These are phyloP conservation scores for Lepidonotus clava DNA, from an alignment of 2,888 invertebrate species.

Conservation along the genomic window DNA sequence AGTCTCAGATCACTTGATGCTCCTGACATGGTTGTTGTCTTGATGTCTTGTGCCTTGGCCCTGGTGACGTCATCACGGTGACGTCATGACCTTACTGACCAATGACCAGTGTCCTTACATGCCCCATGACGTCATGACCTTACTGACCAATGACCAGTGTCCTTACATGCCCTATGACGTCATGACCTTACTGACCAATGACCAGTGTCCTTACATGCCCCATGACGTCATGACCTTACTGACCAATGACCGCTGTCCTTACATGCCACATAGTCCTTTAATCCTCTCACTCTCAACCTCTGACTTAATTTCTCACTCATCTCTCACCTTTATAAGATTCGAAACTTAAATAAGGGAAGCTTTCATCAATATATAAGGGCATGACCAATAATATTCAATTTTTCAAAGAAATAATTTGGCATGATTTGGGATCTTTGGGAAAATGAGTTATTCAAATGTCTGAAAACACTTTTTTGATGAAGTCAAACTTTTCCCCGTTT, in stretches of 20 bases:
- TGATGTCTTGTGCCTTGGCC: constrained; percentile 39
- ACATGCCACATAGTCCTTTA: not conserved
- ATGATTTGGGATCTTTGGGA: too few species aligned
- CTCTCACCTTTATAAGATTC: too few species aligned
- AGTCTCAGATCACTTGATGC: constrained; percentile 11
- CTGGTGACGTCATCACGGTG: constrained; percentile 45
- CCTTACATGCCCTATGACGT: not conserved
- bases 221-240: not conserved
- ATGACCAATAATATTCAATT: too few species aligned
- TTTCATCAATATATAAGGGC: too few species aligned
- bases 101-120: not conserved
- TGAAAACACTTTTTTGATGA: too few species aligned
- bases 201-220: not conserved
- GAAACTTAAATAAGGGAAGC: too few species aligned
- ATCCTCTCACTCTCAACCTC: too few species aligned
- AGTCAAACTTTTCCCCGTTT: too few species aligned
- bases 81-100: constrained; percentile 38
- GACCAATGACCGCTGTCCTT: not conserved
- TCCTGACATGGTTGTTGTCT: constrained; percentile 43
- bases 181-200: not conserved
- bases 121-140: constrained; percentile 6
- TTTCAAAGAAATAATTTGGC: too few species aligned
- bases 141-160: not conserved
- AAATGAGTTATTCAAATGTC: too few species aligned
- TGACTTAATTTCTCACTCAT: too few species aligned